Base-by-base conservation (phyloP, 2,113 vertebrate genomes). In the Pseudonaja textilis region DNA sequence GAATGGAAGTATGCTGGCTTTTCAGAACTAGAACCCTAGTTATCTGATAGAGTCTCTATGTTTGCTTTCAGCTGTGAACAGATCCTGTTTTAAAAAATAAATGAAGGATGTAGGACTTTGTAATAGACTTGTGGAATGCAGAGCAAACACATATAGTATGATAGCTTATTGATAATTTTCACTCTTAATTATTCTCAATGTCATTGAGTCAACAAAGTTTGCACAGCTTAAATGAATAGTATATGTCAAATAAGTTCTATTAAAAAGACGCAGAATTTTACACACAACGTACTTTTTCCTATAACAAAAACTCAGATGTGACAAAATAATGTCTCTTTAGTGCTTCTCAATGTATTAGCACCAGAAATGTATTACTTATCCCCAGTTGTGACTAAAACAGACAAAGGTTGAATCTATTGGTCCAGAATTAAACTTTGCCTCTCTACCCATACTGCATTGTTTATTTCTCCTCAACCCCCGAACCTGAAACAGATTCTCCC, bases 181-280 rank as follows among this genome's bases (percentile, higher is more conserved):
- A 81, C 1, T 34, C 87, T 93, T 95, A 95, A 96, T 94, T 94
- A 61, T 18, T 89, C 93, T 95, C 94, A 95, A 90, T 5, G 0
- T 81, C 29, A 69, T 1, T 25, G 52, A 9, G 0, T 0, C 91
- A 92, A 45, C 0, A 1, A 7, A 87, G 89, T 92, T 87, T n/a
- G 18, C 54, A 95, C 20, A 1, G 0, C 2, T 0, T 39, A 11
- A 55, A 34, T 42, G 45, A 89, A 88, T 56, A 45, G 26, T 29
- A 26, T 81, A 18, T 16, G 16, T 56, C 12, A 23, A 52, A 88
- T 55, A n/a, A 25, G 39, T 50, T 74, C 11, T 74, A 55, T 39
- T 29, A 74, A 88, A n/a, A 42, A 88, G 23, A 34, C 54, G 23
- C 23, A 22, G 12, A n/a, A 69, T 74, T 25, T 18, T 86, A 91